A percentile compares a stretch with the other conserved stretches of the same genome.
These are phyloP conservation scores for Drosophila tripunctata DNA, from an alignment of 2,888 invertebrate genomes.

Conservation along the genomic window DNA sequence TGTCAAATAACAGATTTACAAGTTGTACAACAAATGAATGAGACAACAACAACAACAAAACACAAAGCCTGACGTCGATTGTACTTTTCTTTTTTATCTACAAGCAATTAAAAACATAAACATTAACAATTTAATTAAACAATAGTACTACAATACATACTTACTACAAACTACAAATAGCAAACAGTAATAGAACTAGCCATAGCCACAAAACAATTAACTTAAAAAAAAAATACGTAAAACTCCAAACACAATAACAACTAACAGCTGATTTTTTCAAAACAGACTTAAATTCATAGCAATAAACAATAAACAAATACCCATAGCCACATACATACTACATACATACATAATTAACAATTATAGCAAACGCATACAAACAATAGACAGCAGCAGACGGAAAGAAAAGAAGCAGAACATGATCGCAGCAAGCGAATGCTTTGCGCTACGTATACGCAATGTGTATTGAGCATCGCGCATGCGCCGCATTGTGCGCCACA, in stretches of 20 bases:
- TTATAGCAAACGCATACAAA: conserved; percentile 60
- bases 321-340: conserved; percentile 71
- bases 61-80: conserved; percentile 86
- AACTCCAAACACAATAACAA: conserved; percentile 22
- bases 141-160: conserved; percentile 71
- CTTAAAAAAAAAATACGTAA: conserved; percentile 42
- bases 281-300: conserved; percentile 67
- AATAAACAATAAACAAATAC: conserved; percentile 73
- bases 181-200: conserved; percentile 75
- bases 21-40: conserved; percentile 33
- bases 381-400: conserved; percentile 44
- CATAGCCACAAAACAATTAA: conserved; percentile 69
- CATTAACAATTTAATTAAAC: conserved; percentile 72
- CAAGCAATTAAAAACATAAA: conserved; percentile 58
- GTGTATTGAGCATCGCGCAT: conserved; percentile 19
- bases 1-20: conserved; percentile 20
- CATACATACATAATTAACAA: conserved; percentile 58
- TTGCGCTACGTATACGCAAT: conserved; percentile 19
- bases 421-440: conserved; percentile 50
- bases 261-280: conserved; percentile 51
- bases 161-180: conserved; percentile 72
- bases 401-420: conserved; percentile 67
- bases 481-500: conserved; percentile 10
- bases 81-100: conserved; percentile 79
- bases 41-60: conserved; percentile 37